phyloP scores from a whole-genome alignment of 2,797 vertebrate genomes.

The Smutsia temminckii region DNA sequence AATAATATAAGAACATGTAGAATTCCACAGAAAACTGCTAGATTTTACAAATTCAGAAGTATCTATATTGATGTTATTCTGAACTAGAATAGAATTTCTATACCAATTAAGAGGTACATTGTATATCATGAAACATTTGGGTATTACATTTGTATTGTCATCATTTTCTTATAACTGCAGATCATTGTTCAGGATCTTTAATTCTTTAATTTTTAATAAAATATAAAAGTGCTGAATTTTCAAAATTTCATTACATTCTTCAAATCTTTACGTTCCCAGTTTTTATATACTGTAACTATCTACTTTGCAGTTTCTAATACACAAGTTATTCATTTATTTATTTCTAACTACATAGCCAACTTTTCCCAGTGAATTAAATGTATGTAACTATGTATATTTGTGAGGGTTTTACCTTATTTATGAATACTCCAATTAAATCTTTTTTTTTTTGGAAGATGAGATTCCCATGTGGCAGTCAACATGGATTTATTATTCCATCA shows the following conservation, averaged over 20 bases:
- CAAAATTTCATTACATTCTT: background rate
- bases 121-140: conserved; percentile 18
- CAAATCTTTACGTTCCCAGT: background rate
- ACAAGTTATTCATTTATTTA: background rate
- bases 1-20: conserved; percentile 30
- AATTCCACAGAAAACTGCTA: background rate
- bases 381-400: background rate
- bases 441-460: background rate
- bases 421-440: background rate
- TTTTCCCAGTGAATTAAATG: background rate
- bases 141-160: conserved; percentile 31
- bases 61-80: background rate
- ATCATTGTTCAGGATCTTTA: conserved; percentile 1
- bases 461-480: background rate
- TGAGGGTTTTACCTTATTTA: background rate
- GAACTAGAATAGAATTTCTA: background rate
- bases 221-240: background rate
- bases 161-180: conserved; percentile 25
- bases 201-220: conserved; percentile 61
- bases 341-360: background rate
- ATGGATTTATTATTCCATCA: background rate
- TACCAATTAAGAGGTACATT: background rate
- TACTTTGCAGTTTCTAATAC: background rate
- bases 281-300: background rate
- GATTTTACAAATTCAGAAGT: background rate